Conservation (phyloP, 2,797 vertebrate genomes). For the Melanotaenia trifasciata region DNA sequence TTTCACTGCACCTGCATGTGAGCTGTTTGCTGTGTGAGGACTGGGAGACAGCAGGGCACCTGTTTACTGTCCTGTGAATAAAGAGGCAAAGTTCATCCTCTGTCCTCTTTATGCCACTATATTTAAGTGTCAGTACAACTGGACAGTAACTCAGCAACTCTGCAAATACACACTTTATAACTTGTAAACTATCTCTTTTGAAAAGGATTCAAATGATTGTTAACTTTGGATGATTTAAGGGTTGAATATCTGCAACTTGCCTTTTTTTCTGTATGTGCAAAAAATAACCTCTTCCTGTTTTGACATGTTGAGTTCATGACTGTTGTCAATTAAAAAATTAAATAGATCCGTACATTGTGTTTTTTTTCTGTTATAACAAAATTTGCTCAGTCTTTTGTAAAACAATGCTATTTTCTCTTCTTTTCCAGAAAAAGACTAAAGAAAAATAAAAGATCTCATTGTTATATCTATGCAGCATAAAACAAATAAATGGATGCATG, state of each 20-base stretch:
- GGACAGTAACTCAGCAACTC: conserved; percentile 47
- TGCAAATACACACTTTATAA: conserved; percentile 39
- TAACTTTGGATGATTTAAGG: conserved; percentile 17
- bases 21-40: conserved; percentile 23
- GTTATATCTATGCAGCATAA: background rate
- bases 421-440: background rate
- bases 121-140: conserved; percentile 41
- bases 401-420: background rate
- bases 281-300: background rate
- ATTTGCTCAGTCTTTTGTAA: background rate
- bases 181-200: conserved; percentile 12
- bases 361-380: background rate
- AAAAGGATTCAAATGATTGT: conserved; percentile 15
- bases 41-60: conserved; percentile 45
- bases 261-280: background rate
- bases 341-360: background rate
- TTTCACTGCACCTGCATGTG: conserved; percentile 49
- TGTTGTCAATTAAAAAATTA: background rate
- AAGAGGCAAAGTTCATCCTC: conserved; percentile 74
- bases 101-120: conserved; percentile 42
- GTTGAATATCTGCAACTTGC: background rate
- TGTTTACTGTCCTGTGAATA: conserved; percentile 71
- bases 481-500: background rate
- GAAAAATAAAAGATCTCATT: too few relatives aligned
- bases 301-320: background rate